Base-by-base conservation (phyloP, 2,113 vertebrate genomes). In the Mirza zaza region DNA sequence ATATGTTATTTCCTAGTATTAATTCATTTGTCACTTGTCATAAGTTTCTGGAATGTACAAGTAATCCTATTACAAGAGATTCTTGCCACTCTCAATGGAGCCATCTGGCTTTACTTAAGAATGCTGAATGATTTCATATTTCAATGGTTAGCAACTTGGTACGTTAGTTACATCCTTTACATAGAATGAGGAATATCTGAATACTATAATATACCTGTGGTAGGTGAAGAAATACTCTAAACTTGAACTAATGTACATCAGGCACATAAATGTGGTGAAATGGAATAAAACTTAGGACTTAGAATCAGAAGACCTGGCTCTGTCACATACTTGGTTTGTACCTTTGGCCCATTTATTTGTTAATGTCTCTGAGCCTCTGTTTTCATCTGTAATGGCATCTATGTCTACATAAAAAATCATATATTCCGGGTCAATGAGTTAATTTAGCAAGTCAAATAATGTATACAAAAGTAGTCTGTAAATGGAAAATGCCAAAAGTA, bases 31-130 rank as follows among this genome's bases (percentile, higher is more conserved):
- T 76, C 88, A 83, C 27, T 76, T 95, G 85, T 87, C 91, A 93
- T 84, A 97, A 94, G 57, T 87, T 95, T 91, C 79, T 79, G 84
- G 94, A 95, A 97, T 77, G 52, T 50, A 89, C 48, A 80, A 96
- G 82, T 75, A 86, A 97, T 94, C 36, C 77, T 93, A 81, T 88
- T 80, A 91, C 68, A 95, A 90, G 77, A 96, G 76, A 87, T 59
- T 45, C 55, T 92, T 96, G 77, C 55, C 89, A 84, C 91, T 96
- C 57, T 86, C 87, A 87, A 21, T 55, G 52, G 76, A 97, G 80
- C 63, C 57, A 80, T 93, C 63, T 93, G 89, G 75, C 70, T 96
- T 95, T 90, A 87, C 45, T 94, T 95, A 97, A 86, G 55, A 52
- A 84, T 42, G 27, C 34, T n/a, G 13, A 83, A 71, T 94, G 77